Percentiles rank a stretch among this genome's conserved stretches.
Conservation (phyloP, 2,797 vertebrate genomes). For the Tolypeutes matacus region DNA sequence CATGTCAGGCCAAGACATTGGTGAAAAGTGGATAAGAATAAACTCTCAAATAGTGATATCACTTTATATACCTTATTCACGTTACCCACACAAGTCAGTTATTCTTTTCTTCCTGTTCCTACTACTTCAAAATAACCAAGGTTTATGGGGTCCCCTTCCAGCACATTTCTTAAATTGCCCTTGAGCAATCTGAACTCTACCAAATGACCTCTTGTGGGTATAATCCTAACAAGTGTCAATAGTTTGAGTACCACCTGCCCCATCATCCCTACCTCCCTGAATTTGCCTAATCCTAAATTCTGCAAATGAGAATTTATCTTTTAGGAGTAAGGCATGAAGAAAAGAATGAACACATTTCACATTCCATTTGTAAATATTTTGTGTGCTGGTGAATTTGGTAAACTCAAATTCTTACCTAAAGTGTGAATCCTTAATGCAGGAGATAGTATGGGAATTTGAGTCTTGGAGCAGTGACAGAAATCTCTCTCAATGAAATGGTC, state of each 20-base stretch:
- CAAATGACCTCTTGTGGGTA: neutral
- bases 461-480: conserved; percentile 9
- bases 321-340: neutral
- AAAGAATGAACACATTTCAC: neutral
- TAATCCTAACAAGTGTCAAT: neutral
- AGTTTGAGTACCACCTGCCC: neutral
- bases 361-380: neutral
- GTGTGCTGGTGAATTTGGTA: conserved; percentile 35
- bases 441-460: neutral
- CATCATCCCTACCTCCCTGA: neutral
- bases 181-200: neutral
- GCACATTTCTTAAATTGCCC: neutral
- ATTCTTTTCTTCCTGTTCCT: neutral
- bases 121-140: neutral
- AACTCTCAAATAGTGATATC: neutral
- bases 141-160: neutral
- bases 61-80: neutral
- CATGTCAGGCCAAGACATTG: neutral
- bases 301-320: neutral
- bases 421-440: neutral
- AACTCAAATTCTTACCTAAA: conserved; percentile 41
- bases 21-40: neutral
- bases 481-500: neutral
- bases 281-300: neutral
- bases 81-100: neutral